Evolutionary conservation across 1,140 invertebrate genomes (phyloP).

Genomic region (Hestina assimilis): DNA sequence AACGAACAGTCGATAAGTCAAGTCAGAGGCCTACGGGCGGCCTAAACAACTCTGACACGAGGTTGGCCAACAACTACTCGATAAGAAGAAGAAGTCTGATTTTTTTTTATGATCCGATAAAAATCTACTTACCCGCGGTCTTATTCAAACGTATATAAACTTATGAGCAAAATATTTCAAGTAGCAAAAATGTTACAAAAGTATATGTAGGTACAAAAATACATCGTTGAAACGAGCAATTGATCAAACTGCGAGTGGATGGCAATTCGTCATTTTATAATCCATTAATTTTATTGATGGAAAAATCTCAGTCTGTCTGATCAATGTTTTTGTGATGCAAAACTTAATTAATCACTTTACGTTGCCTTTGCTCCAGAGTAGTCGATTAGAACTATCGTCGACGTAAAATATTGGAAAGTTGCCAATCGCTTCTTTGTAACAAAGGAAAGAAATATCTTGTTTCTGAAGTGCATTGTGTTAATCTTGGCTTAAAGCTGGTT

Average conservation of each 20-base stretch:
- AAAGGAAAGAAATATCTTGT: constrained; percentile 31
- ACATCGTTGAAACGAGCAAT: not conserved
- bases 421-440: constrained; percentile 33
- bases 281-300: constrained; percentile 17
- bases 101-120: no score
- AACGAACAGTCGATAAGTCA: no score
- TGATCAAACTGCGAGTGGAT: not conserved
- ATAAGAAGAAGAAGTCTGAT: no score
- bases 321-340: constrained; percentile 18
- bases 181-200: no score
- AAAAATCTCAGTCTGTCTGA: constrained; percentile 17
- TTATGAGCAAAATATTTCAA: no score
- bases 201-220: no score
- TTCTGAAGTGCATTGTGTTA: constrained; percentile 27
- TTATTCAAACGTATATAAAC: no score
- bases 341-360: constrained; percentile 38
- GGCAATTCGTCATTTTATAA: constrained; percentile 2
- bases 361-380: constrained; percentile 30
- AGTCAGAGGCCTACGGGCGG: no score
- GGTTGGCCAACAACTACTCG: no score
- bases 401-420: constrained; percentile 39
- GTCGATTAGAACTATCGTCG: constrained; percentile 39
- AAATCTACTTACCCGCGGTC: no score
- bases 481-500: constrained; percentile 20
- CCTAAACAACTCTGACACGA: no score